A percentile compares a stretch with the other conserved stretches of the same genome.
phyloP scores from a whole-genome alignment of 2,113 vertebrate species.

The Hiodon tergisus region DNA sequence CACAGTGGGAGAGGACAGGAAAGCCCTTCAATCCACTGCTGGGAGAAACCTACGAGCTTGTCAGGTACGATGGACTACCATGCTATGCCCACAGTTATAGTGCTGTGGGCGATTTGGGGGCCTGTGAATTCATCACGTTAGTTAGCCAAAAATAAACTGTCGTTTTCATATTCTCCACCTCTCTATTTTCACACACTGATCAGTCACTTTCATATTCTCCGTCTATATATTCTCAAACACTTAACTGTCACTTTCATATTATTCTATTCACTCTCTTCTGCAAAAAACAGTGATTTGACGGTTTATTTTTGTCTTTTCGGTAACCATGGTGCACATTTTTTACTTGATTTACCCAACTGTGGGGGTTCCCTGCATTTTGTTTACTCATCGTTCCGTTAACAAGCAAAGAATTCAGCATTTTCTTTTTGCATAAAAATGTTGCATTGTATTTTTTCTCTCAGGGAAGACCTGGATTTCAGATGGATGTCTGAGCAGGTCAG shows the following conservation, averaged over 20 bases:
- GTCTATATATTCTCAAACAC: too few species aligned
- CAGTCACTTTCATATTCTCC: too few species aligned
- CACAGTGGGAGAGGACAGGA: constrained; percentile 94
- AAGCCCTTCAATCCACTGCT: constrained; percentile 96
- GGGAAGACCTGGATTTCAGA: constrained; percentile 92
- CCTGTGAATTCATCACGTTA: background rate
- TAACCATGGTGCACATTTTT: too few species aligned
- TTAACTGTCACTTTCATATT: too few species aligned
- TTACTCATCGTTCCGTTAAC: background rate
- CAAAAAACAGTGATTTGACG: too few species aligned
- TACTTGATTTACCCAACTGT: background rate
- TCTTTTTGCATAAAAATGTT: background rate
- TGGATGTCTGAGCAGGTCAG: constrained; percentile 96
- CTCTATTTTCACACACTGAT: too few species aligned
- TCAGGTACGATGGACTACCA: constrained; percentile 65
- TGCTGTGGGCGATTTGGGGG: background rate
- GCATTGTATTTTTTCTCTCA: constrained; percentile 37
- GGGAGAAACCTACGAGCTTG: constrained; percentile 90
- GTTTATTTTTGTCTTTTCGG: too few species aligned
- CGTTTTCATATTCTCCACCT: too few species aligned
- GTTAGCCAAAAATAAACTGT: too few species aligned
- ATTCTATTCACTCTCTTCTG: too few species aligned
- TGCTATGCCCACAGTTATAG: background rate
- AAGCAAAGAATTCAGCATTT: background rate
- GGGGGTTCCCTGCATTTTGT: background rate